Evolutionary conservation across 2,888 invertebrate genomes (phyloP), one percentile per base, ranked within the genome.

Genomic region (Troides aeacus): DNA sequence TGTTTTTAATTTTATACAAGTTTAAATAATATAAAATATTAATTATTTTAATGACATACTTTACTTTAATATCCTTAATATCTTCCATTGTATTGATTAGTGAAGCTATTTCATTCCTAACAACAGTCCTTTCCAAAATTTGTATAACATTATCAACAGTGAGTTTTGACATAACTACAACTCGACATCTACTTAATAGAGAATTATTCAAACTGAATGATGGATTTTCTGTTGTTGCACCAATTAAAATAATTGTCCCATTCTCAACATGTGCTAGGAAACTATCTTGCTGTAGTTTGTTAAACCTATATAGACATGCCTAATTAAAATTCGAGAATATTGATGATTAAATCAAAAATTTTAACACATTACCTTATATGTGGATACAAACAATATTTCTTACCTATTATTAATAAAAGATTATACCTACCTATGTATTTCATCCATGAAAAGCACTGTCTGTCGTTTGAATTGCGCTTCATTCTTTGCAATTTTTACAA

Each of bases 211-310:
- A 93, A 78, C 95, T 95, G 83, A 97, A 97, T 0, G 97, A 97
- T n/a, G 97, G 97, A 85, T 97, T 97, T 84, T 97, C 97, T 57
- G 97, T 97, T 0, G 97, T 97, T 0, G 97, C 97, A 42, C 97
- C 97, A 70, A 97, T 94, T 71, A 97, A 86, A 60, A 93, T 95
- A 56, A 97, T 95, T 39, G 95, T 95, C 0, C 97, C 97, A 84
- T 94, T 95, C 84, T 97, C 97, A 21, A 97, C 95, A 84, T 96
- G 95, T 4, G 96, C 95, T 71, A 97, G 84, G 85, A 97, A 96
- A 64, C 95, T 94, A 83, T 97, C 97, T 90, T 97, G 97, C 79
- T 97, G 97, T 36, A 94, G 87, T 87, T 97, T 97, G 84, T 97
- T 97, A 80, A 97, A 97, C 67, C 97, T 92, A 66, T 8, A 63